phyloP scores from a whole-genome alignment of 2,888 invertebrate genomes.

The Cetonia aurata region DNA sequence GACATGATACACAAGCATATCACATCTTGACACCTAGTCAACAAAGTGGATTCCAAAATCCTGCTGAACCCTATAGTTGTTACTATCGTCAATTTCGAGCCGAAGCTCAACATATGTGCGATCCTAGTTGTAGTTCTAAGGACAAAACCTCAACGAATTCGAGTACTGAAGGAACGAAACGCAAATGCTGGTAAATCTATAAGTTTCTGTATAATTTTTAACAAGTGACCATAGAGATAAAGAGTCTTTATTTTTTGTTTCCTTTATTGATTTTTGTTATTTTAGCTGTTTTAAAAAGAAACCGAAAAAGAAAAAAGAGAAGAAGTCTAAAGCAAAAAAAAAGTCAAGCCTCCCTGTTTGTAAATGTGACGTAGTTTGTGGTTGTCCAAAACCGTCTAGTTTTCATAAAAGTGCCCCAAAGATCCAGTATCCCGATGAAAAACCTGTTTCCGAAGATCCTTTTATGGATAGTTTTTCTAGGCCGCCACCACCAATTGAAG shows the following conservation, averaged over 20 bases:
- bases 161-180: neutral
- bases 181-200: slow-evolving; percentile 16
- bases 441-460: neutral
- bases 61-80: slow-evolving; percentile 24
- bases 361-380: neutral
- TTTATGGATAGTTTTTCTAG: neutral
- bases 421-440: neutral
- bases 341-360: neutral
- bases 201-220: neutral
- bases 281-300: slow-evolving; percentile 32
- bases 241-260: too few species aligned
- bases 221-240: too few species aligned
- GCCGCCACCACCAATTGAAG: neutral
- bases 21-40: slow-evolving; percentile 18
- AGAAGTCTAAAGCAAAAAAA: neutral
- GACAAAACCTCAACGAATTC: slow-evolving; percentile 5
- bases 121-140: slow-evolving; percentile 5
- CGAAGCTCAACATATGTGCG: neutral
- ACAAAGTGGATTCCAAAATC: slow-evolving; percentile 12
- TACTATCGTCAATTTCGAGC: slow-evolving; percentile 16
- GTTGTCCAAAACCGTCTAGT: slow-evolving; percentile 10
- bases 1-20: neutral
- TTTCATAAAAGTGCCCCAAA: neutral
- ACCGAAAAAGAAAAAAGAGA: slow-evolving; percentile 16
- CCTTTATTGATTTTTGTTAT: neutral